Base-by-base conservation (phyloP, 2,797 vertebrate species). In the Crax fasciolata region DNA sequence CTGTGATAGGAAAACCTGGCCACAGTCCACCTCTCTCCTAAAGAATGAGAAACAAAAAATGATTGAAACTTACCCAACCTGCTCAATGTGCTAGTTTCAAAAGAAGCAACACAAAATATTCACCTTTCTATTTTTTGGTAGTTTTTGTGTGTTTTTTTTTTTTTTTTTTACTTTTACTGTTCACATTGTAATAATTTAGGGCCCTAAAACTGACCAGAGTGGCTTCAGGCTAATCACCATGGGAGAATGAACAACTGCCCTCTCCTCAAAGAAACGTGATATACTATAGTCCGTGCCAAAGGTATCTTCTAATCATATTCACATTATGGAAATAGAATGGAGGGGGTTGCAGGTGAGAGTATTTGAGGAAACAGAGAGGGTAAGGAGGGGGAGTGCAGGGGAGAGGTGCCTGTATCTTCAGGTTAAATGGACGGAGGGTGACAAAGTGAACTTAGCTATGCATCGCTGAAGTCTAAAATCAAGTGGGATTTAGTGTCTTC, bases 1-100 rank as follows among this genome's bases (percentile, higher is more conserved):
- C 93, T 82, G 55, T 82, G 88, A 96, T 94, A 95, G 87, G 71
- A 96, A 97, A 97, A 94, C 55, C 96, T 97, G 97, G 97, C 92
- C 63, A 76, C 43, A 81, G 30, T 95, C 94, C 96, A 97, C 72
- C 86, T 86, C 77, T 96, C 28, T 94, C 79, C 65, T 70, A 81
- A 95, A 93, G 92, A 97, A 96, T 95, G 93, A 93, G 81, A 97
- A 97, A 96, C 94, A 96, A 94, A 90, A 93, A 92, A 30, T 0
- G 0, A 82, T 71, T 93, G 85, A 95, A 97, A 90, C 81, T 92
- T 90, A 68, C 76, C 59, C 85, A 96, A 83, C 62, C 79, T 86
- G 61, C 39, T 91, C 83, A 91, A 13, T 74, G 59, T 89, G n/a
- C 28, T 82, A 49, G 54, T 89, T 95, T 94, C 61, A 89, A 88